A percentile compares a stretch with the other conserved stretches of the same genome.
phyloP scores from a whole-genome alignment of 2,797 vertebrate species.

The Rhinatrema bivittatum region DNA sequence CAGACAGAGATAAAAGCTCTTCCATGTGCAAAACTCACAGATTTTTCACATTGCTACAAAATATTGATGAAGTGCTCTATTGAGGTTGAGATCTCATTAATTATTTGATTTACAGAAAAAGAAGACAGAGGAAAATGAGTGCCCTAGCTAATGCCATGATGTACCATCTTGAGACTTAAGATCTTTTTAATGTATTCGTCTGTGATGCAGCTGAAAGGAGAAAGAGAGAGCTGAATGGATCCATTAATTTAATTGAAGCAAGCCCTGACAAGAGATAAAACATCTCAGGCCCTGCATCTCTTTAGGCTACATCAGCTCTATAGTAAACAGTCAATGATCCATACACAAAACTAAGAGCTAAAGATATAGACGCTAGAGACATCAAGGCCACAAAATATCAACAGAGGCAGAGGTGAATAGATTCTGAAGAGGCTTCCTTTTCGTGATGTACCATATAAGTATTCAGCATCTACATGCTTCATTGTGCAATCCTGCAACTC shows the following conservation, averaged over 20 bases:
- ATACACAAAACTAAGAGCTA: constrained; percentile 66
- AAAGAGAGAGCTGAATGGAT: constrained; percentile 87
- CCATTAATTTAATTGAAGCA: constrained; percentile 99
- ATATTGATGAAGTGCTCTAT: constrained; percentile 65
- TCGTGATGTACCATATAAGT: constrained; percentile 32
- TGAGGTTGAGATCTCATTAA: constrained; percentile 72
- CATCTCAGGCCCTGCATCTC: constrained; percentile 83
- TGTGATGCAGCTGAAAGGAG: constrained; percentile 79
- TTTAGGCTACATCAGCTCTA: constrained; percentile 74
- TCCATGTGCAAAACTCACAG: constrained; percentile 35
- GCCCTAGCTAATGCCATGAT: constrained; percentile 80
- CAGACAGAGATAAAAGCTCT: constrained; percentile 50
- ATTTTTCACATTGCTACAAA: constrained; percentile 48
- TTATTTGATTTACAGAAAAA: constrained; percentile 76
- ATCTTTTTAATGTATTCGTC: constrained; percentile 98
- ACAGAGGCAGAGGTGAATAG: constrained; percentile 70
- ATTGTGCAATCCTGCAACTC: constrained; percentile 45
- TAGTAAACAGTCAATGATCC: constrained; percentile 90
- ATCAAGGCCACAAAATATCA: constrained; percentile 80
- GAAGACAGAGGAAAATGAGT: constrained; percentile 65
- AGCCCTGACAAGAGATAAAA: constrained; percentile 97
- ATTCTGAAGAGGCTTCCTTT: constrained; percentile 61
- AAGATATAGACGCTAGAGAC: constrained; percentile 63
- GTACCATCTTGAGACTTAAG: constrained; percentile 95
- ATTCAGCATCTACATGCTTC: constrained; percentile 50